Conservation (phyloP, 2,113 vertebrate species). For the Pycnonotus jocosus region DNA sequence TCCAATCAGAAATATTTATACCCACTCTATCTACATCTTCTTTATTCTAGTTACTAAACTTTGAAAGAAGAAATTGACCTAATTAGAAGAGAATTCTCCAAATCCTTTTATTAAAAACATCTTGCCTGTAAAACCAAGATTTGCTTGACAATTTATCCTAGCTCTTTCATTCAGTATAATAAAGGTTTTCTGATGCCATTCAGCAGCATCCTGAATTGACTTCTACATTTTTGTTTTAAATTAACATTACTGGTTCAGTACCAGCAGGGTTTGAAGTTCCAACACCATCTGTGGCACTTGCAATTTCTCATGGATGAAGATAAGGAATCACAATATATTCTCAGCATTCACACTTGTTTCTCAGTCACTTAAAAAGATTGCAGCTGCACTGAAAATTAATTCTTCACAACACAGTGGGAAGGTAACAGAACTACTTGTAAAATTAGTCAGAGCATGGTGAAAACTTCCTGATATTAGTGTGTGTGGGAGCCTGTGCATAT, state of each 20-base stretch:
- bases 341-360: constrained; percentile 11
- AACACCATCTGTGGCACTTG: neutral
- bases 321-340: neutral
- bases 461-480: neutral
- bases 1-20: constrained; percentile 46
- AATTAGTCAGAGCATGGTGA: neutral
- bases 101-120: neutral
- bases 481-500: neutral
- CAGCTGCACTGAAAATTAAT: constrained; percentile 17
- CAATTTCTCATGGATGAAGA: neutral
- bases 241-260: neutral
- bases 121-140: neutral
- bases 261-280: neutral
- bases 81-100: constrained; percentile 21
- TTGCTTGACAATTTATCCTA: neutral
- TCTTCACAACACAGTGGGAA: neutral
- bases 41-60: neutral
- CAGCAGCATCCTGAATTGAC: neutral
- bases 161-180: neutral
- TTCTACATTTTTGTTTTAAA: neutral
- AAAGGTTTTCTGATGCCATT: neutral
- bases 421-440: neutral
- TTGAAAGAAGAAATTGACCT: constrained; percentile 28
- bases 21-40: neutral
- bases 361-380: neutral